Percentiles rank a stretch among this genome's conserved stretches.
Conservation (phyloP, 2,888 invertebrate species). For the Tetrapedia diversipes region DNA sequence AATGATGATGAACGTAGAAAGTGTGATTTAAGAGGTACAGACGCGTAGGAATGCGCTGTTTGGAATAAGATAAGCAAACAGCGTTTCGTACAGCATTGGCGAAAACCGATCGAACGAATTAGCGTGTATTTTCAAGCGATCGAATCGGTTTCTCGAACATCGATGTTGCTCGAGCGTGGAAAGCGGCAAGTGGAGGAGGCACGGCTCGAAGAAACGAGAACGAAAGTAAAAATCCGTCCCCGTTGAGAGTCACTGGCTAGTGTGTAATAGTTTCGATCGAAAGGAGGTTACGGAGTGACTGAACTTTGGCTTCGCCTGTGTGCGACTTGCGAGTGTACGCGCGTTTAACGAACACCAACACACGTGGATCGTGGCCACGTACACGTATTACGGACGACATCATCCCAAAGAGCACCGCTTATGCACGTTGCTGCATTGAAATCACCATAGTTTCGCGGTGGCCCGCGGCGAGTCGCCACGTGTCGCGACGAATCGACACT, state of each 20-base stretch:
- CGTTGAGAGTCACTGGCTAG: constrained; percentile 80
- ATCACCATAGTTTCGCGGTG: constrained; percentile 51
- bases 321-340: constrained; percentile 62
- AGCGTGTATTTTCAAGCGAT: background rate
- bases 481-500: constrained; percentile 23
- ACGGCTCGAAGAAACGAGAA: constrained; percentile 64
- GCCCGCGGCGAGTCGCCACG: constrained; percentile 59
- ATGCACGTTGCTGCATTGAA: constrained; percentile 51
- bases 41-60: too few relatives aligned
- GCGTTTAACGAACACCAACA: constrained; percentile 59
- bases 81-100: too few relatives aligned
- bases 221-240: constrained; percentile 74
- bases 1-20: too few relatives aligned
- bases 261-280: constrained; percentile 83
- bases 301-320: constrained; percentile 80
- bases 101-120: too few relatives aligned
- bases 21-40: too few relatives aligned
- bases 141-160: background rate
- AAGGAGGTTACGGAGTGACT: constrained; percentile 83
- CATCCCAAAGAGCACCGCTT: constrained; percentile 46
- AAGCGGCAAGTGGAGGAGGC: constrained; percentile 9
- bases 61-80: too few relatives aligned
- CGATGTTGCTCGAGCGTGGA: background rate
- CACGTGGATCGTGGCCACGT: background rate
- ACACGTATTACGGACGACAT: constrained; percentile 27